These are phyloP conservation scores for Horisme vitalbata DNA, from an alignment of 2,888 invertebrate genomes.

Conservation along the genomic window DNA sequence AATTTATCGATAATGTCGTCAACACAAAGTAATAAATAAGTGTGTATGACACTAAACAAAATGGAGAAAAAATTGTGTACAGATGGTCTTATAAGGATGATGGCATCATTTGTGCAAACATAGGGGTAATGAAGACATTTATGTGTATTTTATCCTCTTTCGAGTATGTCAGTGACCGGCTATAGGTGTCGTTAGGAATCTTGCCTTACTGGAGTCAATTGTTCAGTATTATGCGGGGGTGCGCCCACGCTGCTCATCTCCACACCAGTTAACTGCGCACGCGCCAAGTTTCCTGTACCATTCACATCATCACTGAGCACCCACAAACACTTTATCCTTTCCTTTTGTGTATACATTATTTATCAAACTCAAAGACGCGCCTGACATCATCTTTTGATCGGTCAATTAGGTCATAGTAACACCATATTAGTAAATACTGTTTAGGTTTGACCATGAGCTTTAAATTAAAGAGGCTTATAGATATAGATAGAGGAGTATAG, in stretches of 20 bases:
- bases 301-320: conserved; percentile 62
- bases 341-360: conserved; percentile 50
- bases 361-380: conserved; percentile 46
- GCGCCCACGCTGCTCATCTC: conserved; percentile 77
- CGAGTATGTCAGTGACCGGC: conserved; percentile 30
- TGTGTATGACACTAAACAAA: not conserved
- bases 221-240: conserved; percentile 66
- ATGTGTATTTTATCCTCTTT: conserved; percentile 16
- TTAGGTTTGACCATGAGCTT: conserved; percentile 19
- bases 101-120: conserved; percentile 13
- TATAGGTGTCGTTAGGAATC: conserved; percentile 39
- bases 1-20: not conserved
- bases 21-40: not conserved
- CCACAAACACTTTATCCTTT: conserved; percentile 55
- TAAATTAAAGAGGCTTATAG: not conserved
- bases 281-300: conserved; percentile 72
- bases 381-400: conserved; percentile 49
- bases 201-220: conserved; percentile 55
- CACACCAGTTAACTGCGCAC: conserved; percentile 72
- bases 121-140: conserved; percentile 11
- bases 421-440: conserved; percentile 27
- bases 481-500: too few relatives aligned
- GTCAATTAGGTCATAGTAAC: conserved; percentile 33
- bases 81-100: conserved; percentile 4
- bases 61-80: not conserved